These are phyloP conservation scores for Drosophila acutilabella DNA, from an alignment of 2,888 invertebrate genomes.

Conservation along the genomic window DNA sequence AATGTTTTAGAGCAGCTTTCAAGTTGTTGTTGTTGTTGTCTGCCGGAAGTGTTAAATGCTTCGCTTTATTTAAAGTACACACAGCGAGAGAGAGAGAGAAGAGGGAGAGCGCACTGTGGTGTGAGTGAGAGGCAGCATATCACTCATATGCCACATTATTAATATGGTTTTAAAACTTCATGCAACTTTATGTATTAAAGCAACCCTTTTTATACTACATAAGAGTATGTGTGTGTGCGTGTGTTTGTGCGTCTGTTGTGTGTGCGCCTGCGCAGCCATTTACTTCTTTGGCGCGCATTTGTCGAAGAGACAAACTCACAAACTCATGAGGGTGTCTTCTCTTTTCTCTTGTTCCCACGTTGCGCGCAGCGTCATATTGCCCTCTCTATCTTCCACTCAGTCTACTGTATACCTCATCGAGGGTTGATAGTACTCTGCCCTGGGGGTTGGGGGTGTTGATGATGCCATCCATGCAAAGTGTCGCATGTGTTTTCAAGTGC, in stretches of 20 bases:
- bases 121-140: constrained; percentile 51
- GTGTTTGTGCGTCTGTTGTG: constrained; percentile 14
- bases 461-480: constrained; percentile 57
- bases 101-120: not conserved
- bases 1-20: constrained; percentile 41
- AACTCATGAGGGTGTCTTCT: constrained; percentile 56
- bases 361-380: constrained; percentile 4
- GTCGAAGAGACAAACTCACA: not conserved
- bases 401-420: constrained; percentile 8
- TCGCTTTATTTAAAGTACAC: constrained; percentile 78
- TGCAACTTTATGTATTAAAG: constrained; percentile 19
- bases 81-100: constrained; percentile 31
- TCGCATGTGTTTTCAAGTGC: constrained; percentile 82
- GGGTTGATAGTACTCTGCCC: constrained; percentile 20
- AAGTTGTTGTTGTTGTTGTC: constrained; percentile 47
- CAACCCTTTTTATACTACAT: constrained; percentile 58
- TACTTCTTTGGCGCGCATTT: constrained; percentile 73
- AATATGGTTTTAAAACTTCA: constrained; percentile 64
- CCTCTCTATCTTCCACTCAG: not conserved
- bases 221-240: constrained; percentile 8
- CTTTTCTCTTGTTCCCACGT: constrained; percentile 26
- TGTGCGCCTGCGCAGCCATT: constrained; percentile 62
- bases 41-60: constrained; percentile 81
- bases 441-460: constrained; percentile 36
- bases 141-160: constrained; percentile 76